Percentiles rank a stretch among this genome's conserved stretches.
Evolutionary conservation across 2,113 vertebrate genomes (phyloP).

Genomic region (Pipra filicauda): DNA sequence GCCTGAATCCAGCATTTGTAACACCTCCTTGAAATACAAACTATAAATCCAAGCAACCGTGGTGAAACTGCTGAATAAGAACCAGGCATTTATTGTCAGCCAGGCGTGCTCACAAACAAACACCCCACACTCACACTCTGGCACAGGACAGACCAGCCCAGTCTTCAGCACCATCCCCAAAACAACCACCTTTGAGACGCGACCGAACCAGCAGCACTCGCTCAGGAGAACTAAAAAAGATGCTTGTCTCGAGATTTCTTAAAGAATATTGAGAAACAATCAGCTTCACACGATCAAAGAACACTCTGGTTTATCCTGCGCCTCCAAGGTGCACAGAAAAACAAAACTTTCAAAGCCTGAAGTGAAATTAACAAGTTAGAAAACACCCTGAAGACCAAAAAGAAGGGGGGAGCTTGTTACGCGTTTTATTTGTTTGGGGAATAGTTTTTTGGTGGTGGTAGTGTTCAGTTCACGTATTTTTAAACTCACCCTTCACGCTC

Average conservation of each 20-base stretch:
- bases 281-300: neutral
- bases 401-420: neutral
- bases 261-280: neutral
- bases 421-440: neutral
- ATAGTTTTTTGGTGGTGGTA: neutral
- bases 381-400: neutral
- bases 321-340: neutral
- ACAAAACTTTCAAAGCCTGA: neutral
- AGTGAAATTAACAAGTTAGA: neutral
- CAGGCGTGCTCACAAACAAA: neutral
- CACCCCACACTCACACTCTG: neutral
- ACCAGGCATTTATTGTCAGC: neutral
- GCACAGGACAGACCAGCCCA: neutral
- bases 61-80: slow-evolving; percentile 3
- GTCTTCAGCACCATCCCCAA: neutral
- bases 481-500: slow-evolving; percentile 62
- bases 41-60: slow-evolving; percentile 22
- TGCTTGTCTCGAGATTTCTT: neutral
- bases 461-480: neutral
- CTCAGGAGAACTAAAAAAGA: neutral
- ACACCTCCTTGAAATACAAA: slow-evolving; percentile 4
- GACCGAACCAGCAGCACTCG: neutral
- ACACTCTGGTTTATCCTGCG: neutral
- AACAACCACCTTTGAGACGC: neutral
- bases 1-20: neutral